Evolutionary conservation across 2,113 vertebrate species (phyloP).

Genomic region (Suncus etruscus): DNA sequence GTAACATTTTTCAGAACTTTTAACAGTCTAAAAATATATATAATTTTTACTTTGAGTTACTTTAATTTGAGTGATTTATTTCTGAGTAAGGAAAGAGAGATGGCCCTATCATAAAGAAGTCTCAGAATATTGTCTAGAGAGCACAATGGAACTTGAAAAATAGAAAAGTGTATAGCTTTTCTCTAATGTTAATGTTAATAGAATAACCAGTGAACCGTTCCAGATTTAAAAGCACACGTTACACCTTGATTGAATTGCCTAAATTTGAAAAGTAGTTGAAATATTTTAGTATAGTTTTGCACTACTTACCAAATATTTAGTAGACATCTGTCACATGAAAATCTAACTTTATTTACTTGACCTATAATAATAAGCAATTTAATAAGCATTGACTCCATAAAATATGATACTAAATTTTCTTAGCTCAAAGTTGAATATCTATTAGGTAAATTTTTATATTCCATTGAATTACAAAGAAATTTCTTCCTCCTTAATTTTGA

Average conservation of each 20-base stretch:
- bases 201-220: neutral
- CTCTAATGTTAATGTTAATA: neutral
- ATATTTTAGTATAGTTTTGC: neutral
- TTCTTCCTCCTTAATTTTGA: neutral
- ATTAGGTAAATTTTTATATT: neutral
- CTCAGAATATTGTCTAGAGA: neutral
- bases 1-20: neutral
- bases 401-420: neutral
- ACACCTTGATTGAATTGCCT: neutral
- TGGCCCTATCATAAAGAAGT: neutral
- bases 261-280: neutral
- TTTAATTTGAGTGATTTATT: neutral
- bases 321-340: neutral
- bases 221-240: neutral
- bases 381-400: neutral
- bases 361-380: neutral
- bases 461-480: neutral
- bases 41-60: neutral
- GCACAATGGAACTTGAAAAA: too few species aligned
- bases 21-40: constrained; percentile 27
- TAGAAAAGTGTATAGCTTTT: neutral
- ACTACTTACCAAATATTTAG: neutral
- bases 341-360: neutral
- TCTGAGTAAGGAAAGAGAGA: neutral
- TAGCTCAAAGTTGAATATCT: neutral